Conservation (phyloP, 1,140 invertebrate genomes). For the Amphibalanus amphitrite region DNA sequence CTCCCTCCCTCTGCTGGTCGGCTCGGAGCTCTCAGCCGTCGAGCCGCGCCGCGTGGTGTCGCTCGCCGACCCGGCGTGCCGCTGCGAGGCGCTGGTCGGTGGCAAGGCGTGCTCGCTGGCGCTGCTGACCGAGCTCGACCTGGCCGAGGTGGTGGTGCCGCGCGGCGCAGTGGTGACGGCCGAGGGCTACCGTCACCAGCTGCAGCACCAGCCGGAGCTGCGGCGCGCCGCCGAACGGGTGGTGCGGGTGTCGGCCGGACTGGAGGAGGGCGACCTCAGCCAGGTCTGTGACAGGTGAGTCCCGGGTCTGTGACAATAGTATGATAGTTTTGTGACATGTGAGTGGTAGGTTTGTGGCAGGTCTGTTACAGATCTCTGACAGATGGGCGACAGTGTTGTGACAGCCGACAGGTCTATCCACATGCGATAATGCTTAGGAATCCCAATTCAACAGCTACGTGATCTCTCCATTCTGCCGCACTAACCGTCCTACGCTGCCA, state of each 20-base stretch:
- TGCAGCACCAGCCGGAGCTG: slow-evolving; percentile 23
- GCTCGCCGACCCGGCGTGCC: slow-evolving; percentile 29
- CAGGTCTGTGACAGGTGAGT: slow-evolving; percentile 20
- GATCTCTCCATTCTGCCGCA: neutral
- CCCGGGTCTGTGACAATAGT: slow-evolving; percentile 17
- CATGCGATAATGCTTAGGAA: no score
- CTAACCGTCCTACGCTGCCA: no score
- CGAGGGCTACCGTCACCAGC: slow-evolving; percentile 34
- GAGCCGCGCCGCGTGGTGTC: slow-evolving; percentile 20
- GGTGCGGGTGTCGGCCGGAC: slow-evolving; percentile 21
- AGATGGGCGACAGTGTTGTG: no score
- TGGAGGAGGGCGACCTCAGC: slow-evolving; percentile 17
- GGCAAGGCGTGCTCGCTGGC: slow-evolving; percentile 53
- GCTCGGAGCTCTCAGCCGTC: neutral
- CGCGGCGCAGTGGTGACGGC: slow-evolving; percentile 41
- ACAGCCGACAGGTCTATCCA: no score
- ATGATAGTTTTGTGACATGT: no score
- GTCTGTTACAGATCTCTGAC: no score
- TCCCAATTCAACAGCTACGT: no score
- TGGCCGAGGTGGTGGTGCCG: slow-evolving; percentile 31
- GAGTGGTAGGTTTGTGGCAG: no score
- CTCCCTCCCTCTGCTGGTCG: neutral
- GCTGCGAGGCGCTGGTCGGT: slow-evolving; percentile 37
- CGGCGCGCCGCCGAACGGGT: slow-evolving; percentile 18
- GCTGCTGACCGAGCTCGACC: slow-evolving; percentile 32